phyloP scores from a whole-genome alignment of 2,888 invertebrate genomes.

The Nemotelus pantherinus region DNA sequence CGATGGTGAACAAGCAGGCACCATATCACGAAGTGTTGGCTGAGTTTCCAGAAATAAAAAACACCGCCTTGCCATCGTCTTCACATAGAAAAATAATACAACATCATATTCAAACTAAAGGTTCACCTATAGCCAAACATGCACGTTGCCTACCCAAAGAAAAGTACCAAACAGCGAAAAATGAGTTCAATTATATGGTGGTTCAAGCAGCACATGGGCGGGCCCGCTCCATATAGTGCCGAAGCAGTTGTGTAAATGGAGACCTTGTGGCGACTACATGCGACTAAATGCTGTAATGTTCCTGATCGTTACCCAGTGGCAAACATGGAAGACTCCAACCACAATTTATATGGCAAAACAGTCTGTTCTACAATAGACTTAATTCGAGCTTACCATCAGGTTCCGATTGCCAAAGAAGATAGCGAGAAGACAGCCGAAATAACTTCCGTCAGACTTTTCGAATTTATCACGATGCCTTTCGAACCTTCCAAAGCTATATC shows the following conservation, averaged over 20 bases:
- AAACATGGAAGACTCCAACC: not conserved
- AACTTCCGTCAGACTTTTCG: slow-evolving; percentile 58
- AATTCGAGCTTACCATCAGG: not conserved
- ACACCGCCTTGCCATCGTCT: not conserved
- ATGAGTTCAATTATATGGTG: slow-evolving; percentile 58
- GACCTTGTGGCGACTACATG: not conserved
- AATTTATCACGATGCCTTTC: slow-evolving; percentile 57
- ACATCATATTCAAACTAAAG: slow-evolving; percentile 20
- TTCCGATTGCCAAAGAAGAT: not conserved
- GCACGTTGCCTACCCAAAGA: not conserved
- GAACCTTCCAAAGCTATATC: slow-evolving; percentile 59
- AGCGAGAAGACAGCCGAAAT: slow-evolving; percentile 56
- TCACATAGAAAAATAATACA: not conserved
- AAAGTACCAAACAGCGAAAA: slow-evolving; percentile 29
- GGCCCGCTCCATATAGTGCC: not conserved
- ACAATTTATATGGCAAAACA: not conserved
- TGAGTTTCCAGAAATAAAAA: not conserved
- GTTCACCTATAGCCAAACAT: not conserved
- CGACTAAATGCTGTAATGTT: not conserved
- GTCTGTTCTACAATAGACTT: not conserved
- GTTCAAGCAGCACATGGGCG: slow-evolving; percentile 57
- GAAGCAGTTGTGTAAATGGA: not conserved
- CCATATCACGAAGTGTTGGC: slow-evolving; percentile 8
- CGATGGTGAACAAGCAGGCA: not conserved
- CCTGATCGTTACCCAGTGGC: not conserved